phyloP scores from a whole-genome alignment of 2,888 invertebrate genomes.

The Hydriomena furcata region DNA sequence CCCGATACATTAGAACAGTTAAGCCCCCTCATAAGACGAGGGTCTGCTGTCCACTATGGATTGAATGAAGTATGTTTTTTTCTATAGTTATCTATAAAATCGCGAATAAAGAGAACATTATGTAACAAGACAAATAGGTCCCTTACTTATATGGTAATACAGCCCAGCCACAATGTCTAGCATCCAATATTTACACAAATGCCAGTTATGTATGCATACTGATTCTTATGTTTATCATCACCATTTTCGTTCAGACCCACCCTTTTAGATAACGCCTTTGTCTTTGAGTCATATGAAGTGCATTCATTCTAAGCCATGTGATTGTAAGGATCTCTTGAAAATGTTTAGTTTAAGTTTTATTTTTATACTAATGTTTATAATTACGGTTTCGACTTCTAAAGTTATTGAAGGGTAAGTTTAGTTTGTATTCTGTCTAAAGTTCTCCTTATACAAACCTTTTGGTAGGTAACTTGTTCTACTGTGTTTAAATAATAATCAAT shows the following conservation, averaged over 20 bases:
- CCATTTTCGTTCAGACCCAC: conserved; percentile 70
- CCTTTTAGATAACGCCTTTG: conserved; percentile 66
- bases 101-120: too few species aligned
- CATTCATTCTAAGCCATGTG: conserved; percentile 51
- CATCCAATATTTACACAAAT: conserved; percentile 45
- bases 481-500: too few species aligned
- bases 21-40: too few species aligned
- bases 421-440: not conserved
- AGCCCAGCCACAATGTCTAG: conserved; percentile 14
- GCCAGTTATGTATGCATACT: conserved; percentile 61
- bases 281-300: conserved; percentile 61
- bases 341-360: conserved; percentile 67
- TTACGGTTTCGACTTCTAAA: conserved; percentile 59
- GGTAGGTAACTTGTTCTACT: too few species aligned
- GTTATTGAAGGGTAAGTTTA: conserved; percentile 67
- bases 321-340: conserved; percentile 48
- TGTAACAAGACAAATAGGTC: too few species aligned
- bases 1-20: too few species aligned
- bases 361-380: conserved; percentile 54
- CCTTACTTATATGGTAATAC: too few species aligned
- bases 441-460: too few species aligned
- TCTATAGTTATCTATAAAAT: too few species aligned
- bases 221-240: conserved; percentile 66
- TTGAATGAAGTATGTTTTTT: too few species aligned
- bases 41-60: too few species aligned